Conservation (phyloP, 2,797 vertebrate species). For the Pangasius larnaudii region DNA sequence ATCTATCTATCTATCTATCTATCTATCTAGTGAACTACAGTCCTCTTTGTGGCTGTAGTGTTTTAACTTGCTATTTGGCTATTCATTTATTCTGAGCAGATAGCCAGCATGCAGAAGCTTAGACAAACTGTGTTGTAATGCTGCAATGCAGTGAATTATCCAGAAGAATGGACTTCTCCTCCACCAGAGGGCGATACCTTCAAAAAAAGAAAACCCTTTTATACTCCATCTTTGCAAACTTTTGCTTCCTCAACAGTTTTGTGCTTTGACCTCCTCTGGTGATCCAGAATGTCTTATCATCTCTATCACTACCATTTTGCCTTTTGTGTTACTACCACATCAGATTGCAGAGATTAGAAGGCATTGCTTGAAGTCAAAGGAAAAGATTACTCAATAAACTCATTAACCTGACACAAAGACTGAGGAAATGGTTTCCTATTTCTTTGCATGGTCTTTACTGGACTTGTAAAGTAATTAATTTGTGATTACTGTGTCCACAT, state of each 20-base stretch:
- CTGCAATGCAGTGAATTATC: constrained; percentile 79
- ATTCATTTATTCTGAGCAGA: constrained; percentile 25
- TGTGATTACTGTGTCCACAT: neutral
- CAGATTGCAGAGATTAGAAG: neutral
- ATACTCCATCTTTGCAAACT: neutral
- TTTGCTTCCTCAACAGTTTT: constrained; percentile 1
- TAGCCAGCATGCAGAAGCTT: constrained; percentile 47
- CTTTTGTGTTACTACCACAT: neutral
- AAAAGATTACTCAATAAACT: neutral
- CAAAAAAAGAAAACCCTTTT: constrained; percentile 47
- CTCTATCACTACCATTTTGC: neutral
- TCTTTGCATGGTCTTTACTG: neutral
- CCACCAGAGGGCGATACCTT: constrained; percentile 73
- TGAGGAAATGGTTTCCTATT: neutral
- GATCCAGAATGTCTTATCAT: neutral
- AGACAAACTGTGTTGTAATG: constrained; percentile 56
- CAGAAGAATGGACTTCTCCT: constrained; percentile 23
- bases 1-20: constrained; percentile 5
- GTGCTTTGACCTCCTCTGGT: neutral
- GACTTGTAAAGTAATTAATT: neutral
- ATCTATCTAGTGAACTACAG: neutral
- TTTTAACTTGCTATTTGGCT: constrained; percentile 51
- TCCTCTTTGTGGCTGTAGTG: constrained; percentile 28
- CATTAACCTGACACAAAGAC: neutral
- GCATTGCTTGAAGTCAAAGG: neutral